These are phyloP conservation scores for Cryptops parisi DNA, from an alignment of 2,888 invertebrate species.

Conservation along the genomic window DNA sequence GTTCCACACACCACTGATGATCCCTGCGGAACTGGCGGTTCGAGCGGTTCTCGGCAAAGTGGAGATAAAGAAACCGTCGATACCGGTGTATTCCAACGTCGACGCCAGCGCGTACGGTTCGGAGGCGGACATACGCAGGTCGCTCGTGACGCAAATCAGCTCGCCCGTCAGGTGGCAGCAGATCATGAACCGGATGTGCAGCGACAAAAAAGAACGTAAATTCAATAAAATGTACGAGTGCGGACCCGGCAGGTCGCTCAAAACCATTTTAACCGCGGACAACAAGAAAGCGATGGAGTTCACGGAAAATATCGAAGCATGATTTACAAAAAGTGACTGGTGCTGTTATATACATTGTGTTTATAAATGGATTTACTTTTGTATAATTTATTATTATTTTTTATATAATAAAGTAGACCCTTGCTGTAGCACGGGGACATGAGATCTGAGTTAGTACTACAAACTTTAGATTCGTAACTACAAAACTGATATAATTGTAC, in stretches of 20 bases:
- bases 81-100: conserved; percentile 59
- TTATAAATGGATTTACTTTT: no score
- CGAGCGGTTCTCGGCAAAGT: conserved; percentile 44
- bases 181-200: conserved; percentile 64
- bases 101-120: conserved; percentile 46
- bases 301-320: background rate
- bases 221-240: conserved; percentile 79
- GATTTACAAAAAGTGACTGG: no score
- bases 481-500: no score
- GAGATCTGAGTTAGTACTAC: no score
- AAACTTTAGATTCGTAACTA: no score
- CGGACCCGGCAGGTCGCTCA: conserved; percentile 67
- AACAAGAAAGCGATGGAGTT: conserved; percentile 56
- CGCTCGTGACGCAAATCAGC: conserved; percentile 51
- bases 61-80: conserved; percentile 45
- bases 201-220: conserved; percentile 32
- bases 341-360: no score
- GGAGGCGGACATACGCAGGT: conserved; percentile 37
- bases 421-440: no score
- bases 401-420: no score
- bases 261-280: conserved; percentile 58
- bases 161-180: conserved; percentile 89
- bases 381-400: no score
- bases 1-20: conserved; percentile 69
- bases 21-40: conserved; percentile 51